Evolutionary conservation across 2,888 invertebrate species (phyloP), one percentile per base, ranked within the genome.

Genomic region (Xestia ashworthii): DNA sequence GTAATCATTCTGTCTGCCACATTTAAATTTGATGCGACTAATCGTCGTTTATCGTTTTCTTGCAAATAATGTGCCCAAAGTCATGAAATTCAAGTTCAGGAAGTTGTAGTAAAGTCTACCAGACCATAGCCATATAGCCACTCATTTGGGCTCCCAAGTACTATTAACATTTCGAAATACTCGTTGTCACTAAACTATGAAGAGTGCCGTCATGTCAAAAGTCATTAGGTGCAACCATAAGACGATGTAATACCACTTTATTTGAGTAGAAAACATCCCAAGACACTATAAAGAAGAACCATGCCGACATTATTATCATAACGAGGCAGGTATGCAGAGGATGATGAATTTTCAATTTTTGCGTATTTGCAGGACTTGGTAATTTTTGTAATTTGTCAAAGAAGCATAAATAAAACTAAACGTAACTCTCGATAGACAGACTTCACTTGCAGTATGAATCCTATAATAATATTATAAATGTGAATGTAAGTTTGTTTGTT

Each of bases 281-380:
- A 50, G 41, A 38, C n/a, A 62, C 55, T 3, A 44, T 53, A 46
- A 44, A 46, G 53, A 46, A 76, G 53, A 53, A 41, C n/a, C 46
- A 65, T 22, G 16, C 12, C 22, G 53, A 12, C 38, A 46, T 55
- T 16, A 14, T 3, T n/a, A 46, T 50, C 38, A 22, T 70, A 22
- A 9, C 8, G 8, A 55, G 53, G 25, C 25, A 46, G 8, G 44
- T 16, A n/a, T n/a, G n/a, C n/a, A 32, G 12, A 38, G 38, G 32
- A 41, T 14, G n/a, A 66, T 66, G 64, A 11, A 44, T 14, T 25
- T 76, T 55, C 16, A 25, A 76, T 48, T 50, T 32, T 77, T 58
- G 32, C n/a, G 32, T 62, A 50, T 19, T 14, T 75, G 19, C 8
- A 41, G 41, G 22, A 75, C 22, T 60, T 60, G 4, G 4, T 74